phyloP scores from a whole-genome alignment of 2,797 vertebrate species.

The Chelonia mydas region DNA sequence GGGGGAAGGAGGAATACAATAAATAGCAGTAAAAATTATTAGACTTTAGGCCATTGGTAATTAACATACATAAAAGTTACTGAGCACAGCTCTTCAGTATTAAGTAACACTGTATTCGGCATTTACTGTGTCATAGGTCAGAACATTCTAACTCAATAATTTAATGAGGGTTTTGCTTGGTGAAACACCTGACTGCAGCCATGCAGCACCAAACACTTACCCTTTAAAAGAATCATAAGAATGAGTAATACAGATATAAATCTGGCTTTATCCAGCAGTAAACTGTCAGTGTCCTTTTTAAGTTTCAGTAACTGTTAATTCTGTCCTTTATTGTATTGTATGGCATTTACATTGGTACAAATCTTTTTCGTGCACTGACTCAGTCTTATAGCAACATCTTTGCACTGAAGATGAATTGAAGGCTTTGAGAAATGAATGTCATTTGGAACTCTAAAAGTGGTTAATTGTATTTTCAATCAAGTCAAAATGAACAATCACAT shows the following conservation, averaged over 20 bases:
- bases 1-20: not conserved
- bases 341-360: not conserved
- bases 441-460: constrained; percentile 11
- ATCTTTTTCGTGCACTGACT: not conserved
- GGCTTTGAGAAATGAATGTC: constrained; percentile 3
- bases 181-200: not conserved
- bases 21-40: not conserved
- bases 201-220: not conserved
- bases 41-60: constrained; percentile 14
- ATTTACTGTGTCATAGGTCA: constrained; percentile 31
- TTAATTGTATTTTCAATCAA: not conserved
- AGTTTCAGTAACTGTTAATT: constrained; percentile 1
- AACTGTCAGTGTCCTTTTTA: not conserved
- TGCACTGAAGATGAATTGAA: constrained; percentile 17
- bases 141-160: not conserved
- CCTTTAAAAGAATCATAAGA: too few relatives aligned
- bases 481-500: not conserved
- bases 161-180: not conserved
- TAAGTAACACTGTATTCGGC: constrained; percentile 21
- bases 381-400: constrained; percentile 5
- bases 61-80: constrained; percentile 19
- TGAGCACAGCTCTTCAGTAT: not conserved
- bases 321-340: not conserved
- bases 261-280: not conserved
- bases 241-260: not conserved